A percentile compares a stretch with the other conserved stretches of the same genome.
Evolutionary conservation across 2,113 vertebrate genomes (phyloP).

Genomic region (Andinoacara biseriatus): DNA sequence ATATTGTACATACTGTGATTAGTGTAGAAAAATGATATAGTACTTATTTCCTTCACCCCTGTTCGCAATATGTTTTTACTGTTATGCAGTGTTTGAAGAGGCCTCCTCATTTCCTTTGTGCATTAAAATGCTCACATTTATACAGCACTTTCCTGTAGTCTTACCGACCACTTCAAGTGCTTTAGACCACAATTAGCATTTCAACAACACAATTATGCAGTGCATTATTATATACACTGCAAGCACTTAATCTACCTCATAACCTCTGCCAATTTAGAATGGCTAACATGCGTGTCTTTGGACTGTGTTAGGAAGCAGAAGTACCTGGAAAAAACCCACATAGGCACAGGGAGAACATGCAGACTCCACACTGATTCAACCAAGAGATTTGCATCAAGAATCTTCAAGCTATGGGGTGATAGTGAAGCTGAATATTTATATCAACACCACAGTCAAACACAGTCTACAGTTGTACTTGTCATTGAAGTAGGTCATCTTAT

Average conservation of each 20-base stretch:
- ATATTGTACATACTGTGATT: background rate
- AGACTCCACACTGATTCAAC: too few species aligned
- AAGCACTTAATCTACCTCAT: background rate
- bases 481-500: background rate
- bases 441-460: too few species aligned
- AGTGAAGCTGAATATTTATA: too few species aligned
- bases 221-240: background rate
- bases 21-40: background rate
- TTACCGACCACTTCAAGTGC: background rate
- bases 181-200: background rate
- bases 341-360: too few species aligned
- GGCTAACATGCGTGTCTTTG: too few species aligned
- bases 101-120: background rate
- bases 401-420: background rate
- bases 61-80: background rate
- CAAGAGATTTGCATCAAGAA: background rate
- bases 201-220: background rate
- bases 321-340: too few species aligned
- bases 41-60: background rate
- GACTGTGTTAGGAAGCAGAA: too few species aligned
- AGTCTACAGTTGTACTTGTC: too few species aligned
- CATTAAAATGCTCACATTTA: background rate
- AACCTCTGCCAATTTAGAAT: too few species aligned
- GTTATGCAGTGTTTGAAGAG: background rate
- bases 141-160: background rate